Conservation (phyloP, 2,797 vertebrate species). For the Halcyon badia region DNA sequence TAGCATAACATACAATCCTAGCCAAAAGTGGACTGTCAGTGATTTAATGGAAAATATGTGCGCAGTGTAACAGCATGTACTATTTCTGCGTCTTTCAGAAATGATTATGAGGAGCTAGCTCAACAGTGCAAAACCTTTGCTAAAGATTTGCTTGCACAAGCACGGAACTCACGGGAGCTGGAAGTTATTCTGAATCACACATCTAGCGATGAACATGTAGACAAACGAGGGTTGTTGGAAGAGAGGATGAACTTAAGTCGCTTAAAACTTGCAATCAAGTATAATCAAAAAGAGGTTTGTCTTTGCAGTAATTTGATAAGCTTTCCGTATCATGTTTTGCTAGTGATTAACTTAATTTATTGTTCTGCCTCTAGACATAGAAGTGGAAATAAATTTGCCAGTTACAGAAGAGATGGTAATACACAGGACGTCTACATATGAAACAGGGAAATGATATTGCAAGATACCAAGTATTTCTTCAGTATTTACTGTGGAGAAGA, state of each 20-base stretch:
- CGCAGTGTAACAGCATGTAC: background rate
- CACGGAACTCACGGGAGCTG: slow-evolving; percentile 96
- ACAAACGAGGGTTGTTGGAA: slow-evolving; percentile 95
- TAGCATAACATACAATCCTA: background rate
- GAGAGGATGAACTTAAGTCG: slow-evolving; percentile 98
- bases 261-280: slow-evolving; percentile 98
- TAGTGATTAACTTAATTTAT: background rate
- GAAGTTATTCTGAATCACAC: slow-evolving; percentile 99
- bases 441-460: background rate
- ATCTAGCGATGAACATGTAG: slow-evolving; percentile 91
- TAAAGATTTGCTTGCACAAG: slow-evolving; percentile 97
- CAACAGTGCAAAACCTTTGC: slow-evolving; percentile 99
- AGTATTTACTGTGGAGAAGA: background rate
- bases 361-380: background rate
- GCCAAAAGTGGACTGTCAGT: background rate
- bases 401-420: background rate
- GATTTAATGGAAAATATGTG: background rate
- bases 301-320: background rate
- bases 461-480: background rate
- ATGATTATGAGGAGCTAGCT: slow-evolving; percentile 97
- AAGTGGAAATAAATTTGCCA: background rate
- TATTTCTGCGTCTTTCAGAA: slow-evolving; percentile 82
- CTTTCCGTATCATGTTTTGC: background rate
- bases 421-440: background rate
- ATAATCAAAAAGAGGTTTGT: slow-evolving; percentile 98